Evolutionary conservation across 2,113 vertebrate genomes (phyloP), one percentile per base, ranked within the genome.

Genomic region (Ceratotherium simum): DNA sequence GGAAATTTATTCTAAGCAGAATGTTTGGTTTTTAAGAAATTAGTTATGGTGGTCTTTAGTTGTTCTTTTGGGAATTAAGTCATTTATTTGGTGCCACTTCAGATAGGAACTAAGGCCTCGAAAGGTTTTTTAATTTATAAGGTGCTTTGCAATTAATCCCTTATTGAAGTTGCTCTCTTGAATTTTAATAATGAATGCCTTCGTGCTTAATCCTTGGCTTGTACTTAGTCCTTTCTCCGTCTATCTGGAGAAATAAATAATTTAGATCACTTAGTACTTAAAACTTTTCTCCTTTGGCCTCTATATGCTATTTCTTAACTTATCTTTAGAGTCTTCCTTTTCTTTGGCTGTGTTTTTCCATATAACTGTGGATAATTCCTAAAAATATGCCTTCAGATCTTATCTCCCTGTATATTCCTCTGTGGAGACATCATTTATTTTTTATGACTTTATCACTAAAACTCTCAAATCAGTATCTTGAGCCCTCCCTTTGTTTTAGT

Each of bases 151-250:
- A 86, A 10, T 90, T 90, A 76, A 23, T 48, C 13, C 25, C 33
- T 72, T 78, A 65, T 46, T 91, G n/a, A 93, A 70, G 21, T 94
- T 91, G 73, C 25, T 33, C 58, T 93, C 42, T 36, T 90, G 73
- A 75, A 90, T 90, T 90, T 91, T 94, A 93, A 25, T 87, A 82
- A 48, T 87, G 29, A 88, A 65, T 72, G 33, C n/a, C 27, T 89
- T 96, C 33, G 56, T 90, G 36, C 14, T 69, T 70, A 92, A 48
- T 83, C 31, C 21, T 84, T 92, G 31, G 10, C 48, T 81, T 89
- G 83, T 65, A 29, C 29, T 86, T 94, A 42, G 36, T 46, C 46
- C 58, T 85, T 88, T 89, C 33, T 73, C 46, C 56, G 12, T 91
- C 29, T 75, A 0, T 60, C 31, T 91, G 58, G 65, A 91, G 84